Evolutionary conservation across 1,140 invertebrate genomes (phyloP).

Genomic region (Drosophila oshimai): DNA sequence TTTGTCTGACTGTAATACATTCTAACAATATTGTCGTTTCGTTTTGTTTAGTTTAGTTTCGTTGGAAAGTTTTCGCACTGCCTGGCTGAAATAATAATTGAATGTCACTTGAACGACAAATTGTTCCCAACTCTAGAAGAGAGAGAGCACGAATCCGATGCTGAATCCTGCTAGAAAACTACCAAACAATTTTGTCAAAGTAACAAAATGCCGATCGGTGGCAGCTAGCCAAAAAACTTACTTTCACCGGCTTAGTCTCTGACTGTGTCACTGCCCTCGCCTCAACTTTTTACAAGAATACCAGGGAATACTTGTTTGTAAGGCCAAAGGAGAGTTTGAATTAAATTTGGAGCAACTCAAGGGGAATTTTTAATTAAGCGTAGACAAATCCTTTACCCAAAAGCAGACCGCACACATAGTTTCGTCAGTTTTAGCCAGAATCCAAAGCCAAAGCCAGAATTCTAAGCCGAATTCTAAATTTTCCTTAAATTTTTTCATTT

Average conservation of each 20-base stretch:
- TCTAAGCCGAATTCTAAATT: conserved; percentile 1
- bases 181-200: conserved; percentile 78
- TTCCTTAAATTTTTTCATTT: conserved; percentile 21
- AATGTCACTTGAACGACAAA: conserved; percentile 80
- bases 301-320: too few species aligned
- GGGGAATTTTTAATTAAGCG: conserved; percentile 76
- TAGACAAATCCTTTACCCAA: conserved; percentile 55
- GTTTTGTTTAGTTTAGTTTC: too few species aligned
- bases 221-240: too few species aligned
- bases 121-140: conserved; percentile 35
- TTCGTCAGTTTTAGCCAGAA: conserved; percentile 46
- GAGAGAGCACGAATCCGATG: not conserved
- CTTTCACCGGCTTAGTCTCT: conserved; percentile 25
- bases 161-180: conserved; percentile 37
- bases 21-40: conserved; percentile 78
- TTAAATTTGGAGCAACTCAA: conserved; percentile 74
- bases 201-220: conserved; percentile 69
- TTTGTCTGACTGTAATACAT: conserved; percentile 63
- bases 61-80: conserved; percentile 66
- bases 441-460: conserved; percentile 9
- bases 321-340: conserved; percentile 53
- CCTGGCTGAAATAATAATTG: conserved; percentile 78
- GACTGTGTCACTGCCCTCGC: too few species aligned
- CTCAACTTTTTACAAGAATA: conserved; percentile 51
- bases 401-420: conserved; percentile 68